A percentile compares a stretch with the other conserved stretches of the same genome.
These are phyloP conservation scores for Pangasianodon hypophthalmus DNA, from an alignment of 2,113 vertebrate genomes.

Conservation along the genomic window DNA sequence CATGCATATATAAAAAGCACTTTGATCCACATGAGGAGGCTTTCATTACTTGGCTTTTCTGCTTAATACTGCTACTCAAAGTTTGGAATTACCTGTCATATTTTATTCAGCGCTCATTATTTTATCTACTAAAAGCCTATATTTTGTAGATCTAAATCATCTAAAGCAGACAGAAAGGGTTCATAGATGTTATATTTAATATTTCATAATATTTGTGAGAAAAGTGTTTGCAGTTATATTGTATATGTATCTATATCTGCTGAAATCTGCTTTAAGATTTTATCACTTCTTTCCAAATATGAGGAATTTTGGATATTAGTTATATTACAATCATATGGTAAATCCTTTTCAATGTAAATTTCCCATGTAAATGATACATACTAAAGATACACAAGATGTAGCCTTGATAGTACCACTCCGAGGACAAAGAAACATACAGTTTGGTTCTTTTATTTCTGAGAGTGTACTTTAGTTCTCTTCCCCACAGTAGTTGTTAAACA, in stretches of 20 bases:
- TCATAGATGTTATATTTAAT: background rate
- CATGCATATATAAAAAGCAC: slow-evolving; percentile 8
- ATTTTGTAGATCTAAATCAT: background rate
- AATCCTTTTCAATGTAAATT: background rate
- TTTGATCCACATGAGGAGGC: background rate
- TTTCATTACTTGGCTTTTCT: background rate
- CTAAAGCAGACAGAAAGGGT: background rate
- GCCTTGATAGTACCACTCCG: background rate
- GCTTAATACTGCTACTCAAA: background rate
- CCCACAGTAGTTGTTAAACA: background rate
- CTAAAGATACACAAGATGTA: background rate
- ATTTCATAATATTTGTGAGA: background rate
- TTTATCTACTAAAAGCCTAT: background rate
- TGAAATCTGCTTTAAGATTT: background rate
- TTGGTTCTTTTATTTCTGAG: background rate
- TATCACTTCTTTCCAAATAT: background rate
- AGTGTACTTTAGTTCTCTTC: background rate
- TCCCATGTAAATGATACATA: background rate
- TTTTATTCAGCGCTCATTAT: background rate
- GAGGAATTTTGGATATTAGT: background rate
- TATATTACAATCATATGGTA: background rate
- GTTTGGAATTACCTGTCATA: background rate
- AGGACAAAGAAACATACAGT: background rate
- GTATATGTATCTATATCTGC: background rate
- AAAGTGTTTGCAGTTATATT: background rate